These are phyloP conservation scores for Cactoblastis cactorum DNA, from an alignment of 2,888 invertebrate genomes.

Conservation along the genomic window DNA sequence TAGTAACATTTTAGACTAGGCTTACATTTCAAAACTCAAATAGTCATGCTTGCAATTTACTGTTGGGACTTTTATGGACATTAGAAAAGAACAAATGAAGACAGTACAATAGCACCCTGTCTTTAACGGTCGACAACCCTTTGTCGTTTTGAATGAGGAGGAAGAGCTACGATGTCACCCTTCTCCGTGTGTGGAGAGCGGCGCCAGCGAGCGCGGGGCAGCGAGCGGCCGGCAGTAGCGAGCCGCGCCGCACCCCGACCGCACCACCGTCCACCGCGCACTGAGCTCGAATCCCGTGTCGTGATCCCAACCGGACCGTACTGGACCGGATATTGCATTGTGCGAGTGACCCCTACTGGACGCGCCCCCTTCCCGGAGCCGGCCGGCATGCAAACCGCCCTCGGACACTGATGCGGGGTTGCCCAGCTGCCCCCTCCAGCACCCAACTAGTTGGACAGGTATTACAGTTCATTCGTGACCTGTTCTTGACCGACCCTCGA, in stretches of 20 bases:
- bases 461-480: slow-evolving; percentile 51
- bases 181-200: slow-evolving; percentile 57
- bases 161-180: slow-evolving; percentile 71
- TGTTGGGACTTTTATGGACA: slow-evolving; percentile 17
- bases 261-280: slow-evolving; percentile 58
- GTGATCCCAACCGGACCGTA: slow-evolving; percentile 5
- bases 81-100: slow-evolving; percentile 29
- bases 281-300: slow-evolving; percentile 28
- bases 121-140: slow-evolving; percentile 57
- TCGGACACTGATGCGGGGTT: slow-evolving; percentile 63
- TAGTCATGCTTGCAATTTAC: slow-evolving; percentile 10
- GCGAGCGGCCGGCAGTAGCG: slow-evolving; percentile 63
- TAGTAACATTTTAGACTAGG: too few species aligned
- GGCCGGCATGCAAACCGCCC: slow-evolving; percentile 66
- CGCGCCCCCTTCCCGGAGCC: slow-evolving; percentile 60
- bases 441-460: slow-evolving; percentile 65
- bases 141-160: slow-evolving; percentile 50
- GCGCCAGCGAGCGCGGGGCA: slow-evolving; percentile 38
- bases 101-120: slow-evolving; percentile 33
- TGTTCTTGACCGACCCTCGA: slow-evolving; percentile 37
- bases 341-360: slow-evolving; percentile 67
- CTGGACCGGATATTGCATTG: slow-evolving; percentile 60
- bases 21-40: neutral
- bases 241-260: slow-evolving; percentile 67
- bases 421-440: slow-evolving; percentile 62